Percentiles rank a stretch among this genome's conserved stretches.
These are phyloP conservation scores for Manis javanica DNA, from an alignment of 2,797 vertebrate genomes.

Conservation along the genomic window DNA sequence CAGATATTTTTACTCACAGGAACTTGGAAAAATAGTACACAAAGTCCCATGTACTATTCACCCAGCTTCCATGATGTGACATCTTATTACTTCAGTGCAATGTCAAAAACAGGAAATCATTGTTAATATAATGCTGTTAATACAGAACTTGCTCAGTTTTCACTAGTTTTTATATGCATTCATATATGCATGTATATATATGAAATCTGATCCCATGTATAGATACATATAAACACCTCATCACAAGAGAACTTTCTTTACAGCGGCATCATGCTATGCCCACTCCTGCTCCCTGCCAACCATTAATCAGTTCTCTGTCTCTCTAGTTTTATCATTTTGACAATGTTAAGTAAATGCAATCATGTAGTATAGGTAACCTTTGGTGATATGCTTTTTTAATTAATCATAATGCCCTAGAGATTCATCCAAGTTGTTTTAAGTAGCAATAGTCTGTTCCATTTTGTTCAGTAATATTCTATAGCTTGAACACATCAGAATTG, in stretches of 20 bases:
- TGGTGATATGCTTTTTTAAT: not conserved
- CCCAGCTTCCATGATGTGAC: not conserved
- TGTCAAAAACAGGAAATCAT: not conserved
- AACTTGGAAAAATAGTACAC: not conserved
- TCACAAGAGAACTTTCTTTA: not conserved
- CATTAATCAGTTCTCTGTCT: not conserved
- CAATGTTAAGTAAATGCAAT: not conserved
- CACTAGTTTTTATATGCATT: not conserved
- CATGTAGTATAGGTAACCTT: not conserved
- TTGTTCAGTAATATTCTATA: not conserved
- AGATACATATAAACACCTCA: not conserved
- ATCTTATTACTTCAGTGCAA: not conserved
- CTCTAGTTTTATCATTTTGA: not conserved
- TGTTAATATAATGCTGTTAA: not conserved
- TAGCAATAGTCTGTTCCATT: not conserved
- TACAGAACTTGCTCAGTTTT: constrained; percentile 6
- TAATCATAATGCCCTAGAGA: not conserved
- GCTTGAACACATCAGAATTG: not conserved
- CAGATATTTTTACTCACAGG: not conserved
- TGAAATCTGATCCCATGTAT: not conserved
- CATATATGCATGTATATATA: not conserved
- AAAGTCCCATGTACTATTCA: not conserved
- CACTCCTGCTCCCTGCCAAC: not conserved
- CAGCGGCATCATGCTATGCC: not conserved
- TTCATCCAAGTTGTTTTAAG: not conserved